phyloP scores from a whole-genome alignment of 2,113 vertebrate genomes.

The Coreoperca whiteheadi region DNA sequence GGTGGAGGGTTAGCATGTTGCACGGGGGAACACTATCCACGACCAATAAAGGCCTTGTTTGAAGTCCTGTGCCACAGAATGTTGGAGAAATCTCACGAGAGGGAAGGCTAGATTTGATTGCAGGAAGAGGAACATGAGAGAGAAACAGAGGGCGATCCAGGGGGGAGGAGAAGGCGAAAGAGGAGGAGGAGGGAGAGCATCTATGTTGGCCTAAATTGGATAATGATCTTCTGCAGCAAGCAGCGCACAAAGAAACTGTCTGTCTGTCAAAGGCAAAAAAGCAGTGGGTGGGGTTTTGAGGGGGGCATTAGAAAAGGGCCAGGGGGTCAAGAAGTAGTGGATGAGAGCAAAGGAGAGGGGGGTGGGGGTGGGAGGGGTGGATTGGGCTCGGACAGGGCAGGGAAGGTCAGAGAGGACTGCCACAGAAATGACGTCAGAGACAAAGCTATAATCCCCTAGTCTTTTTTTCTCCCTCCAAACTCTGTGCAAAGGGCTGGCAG shows the following conservation, averaged over 20 bases:
- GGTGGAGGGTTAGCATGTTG: slow-evolving; percentile 47
- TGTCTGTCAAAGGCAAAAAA: slow-evolving; percentile 41
- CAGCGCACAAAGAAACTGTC: slow-evolving; percentile 66
- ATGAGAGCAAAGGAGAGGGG: slow-evolving; percentile 60
- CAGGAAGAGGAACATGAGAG: slow-evolving; percentile 69
- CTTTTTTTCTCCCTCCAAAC: slow-evolving; percentile 87
- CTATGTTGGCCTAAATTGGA: slow-evolving; percentile 74
- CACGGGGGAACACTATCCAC: slow-evolving; percentile 57
- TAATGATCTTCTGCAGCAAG: slow-evolving; percentile 73
- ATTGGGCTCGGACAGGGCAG: slow-evolving; percentile 75
- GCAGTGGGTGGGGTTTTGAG: slow-evolving; percentile 34
- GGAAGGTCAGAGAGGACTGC: slow-evolving; percentile 86
- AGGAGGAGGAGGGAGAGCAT: slow-evolving; percentile 39
- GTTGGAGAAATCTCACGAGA: slow-evolving; percentile 62
- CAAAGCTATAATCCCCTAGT: slow-evolving; percentile 89
- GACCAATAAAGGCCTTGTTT: slow-evolving; percentile 71
- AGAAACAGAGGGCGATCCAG: slow-evolving; percentile 44
- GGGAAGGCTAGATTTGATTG: slow-evolving; percentile 62
- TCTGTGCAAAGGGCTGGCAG: slow-evolving; percentile 86
- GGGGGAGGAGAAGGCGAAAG: slow-evolving; percentile 29
- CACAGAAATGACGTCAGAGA: slow-evolving; percentile 87
- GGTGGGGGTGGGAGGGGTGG: slow-evolving; percentile 68
- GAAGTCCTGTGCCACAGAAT: slow-evolving; percentile 60
- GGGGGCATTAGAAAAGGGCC: slow-evolving; percentile 69
- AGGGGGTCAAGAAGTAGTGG: slow-evolving; percentile 78